Conservation (phyloP, 2,888 invertebrate species). For the Drosophila conformis region DNA sequence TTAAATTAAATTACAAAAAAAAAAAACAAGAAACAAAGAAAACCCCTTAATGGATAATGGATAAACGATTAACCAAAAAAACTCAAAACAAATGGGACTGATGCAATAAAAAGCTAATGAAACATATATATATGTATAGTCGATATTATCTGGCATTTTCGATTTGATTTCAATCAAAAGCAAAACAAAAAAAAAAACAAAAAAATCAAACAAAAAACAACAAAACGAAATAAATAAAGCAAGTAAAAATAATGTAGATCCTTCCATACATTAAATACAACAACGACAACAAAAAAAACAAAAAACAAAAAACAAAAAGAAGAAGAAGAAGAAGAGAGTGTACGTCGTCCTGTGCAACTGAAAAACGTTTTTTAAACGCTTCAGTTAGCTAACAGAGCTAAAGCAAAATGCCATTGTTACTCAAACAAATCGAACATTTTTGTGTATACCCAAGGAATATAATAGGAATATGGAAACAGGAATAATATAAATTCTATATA, state of each 20-base stretch:
- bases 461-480: slow-evolving; percentile 26
- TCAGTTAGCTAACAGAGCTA: slow-evolving; percentile 26
- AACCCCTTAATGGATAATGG: slow-evolving; percentile 29
- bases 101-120: slow-evolving; percentile 68
- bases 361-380: slow-evolving; percentile 1
- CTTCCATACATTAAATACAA: slow-evolving; percentile 43
- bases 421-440: slow-evolving; percentile 33
- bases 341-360: slow-evolving; percentile 40
- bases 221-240: slow-evolving; percentile 3
- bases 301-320: neutral
- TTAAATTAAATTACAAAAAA: neutral
- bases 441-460: slow-evolving; percentile 49
- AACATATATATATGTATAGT: slow-evolving; percentile 40
- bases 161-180: slow-evolving; percentile 35
- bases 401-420: slow-evolving; percentile 57
- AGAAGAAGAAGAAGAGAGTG: slow-evolving; percentile 25
- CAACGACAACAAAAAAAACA: neutral
- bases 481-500: slow-evolving; percentile 16
- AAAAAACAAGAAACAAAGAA: neutral
- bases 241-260: slow-evolving; percentile 45
- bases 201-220: slow-evolving; percentile 1
- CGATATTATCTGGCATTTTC: slow-evolving; percentile 55
- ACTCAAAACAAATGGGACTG: slow-evolving; percentile 77
- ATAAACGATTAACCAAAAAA: slow-evolving; percentile 53
- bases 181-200: neutral